Evolutionary conservation across 2,797 vertebrate genomes (phyloP), one percentile per base, ranked within the genome.

Genomic region (Heteromormyrus szaboi): DNA sequence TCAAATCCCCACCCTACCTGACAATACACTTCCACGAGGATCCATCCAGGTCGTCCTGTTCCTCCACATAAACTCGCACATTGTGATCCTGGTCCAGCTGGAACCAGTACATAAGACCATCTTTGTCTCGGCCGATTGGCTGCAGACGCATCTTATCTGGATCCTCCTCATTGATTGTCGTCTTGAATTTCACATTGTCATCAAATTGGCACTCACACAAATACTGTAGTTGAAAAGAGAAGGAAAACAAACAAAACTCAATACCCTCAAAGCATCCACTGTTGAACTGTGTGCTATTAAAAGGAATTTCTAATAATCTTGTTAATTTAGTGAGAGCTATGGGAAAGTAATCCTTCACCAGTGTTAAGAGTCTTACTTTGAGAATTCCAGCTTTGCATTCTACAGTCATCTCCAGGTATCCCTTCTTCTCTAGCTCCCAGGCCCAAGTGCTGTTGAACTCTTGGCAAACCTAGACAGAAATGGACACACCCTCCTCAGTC

Each of bases 141-240:
- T 98, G 99, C 79, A 99, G 95, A 0, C 99, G 97, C 98, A 99
- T 99, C 84, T 97, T 96, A 2, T 99, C 98, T 0, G 97, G 97
- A 89, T 99, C 98, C 90, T 99, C 98, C 91, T 99, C 98, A 0
- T 99, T 99, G 94, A 99, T 97, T 86, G 97, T 96, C 0, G 97
- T 98, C 94, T 99, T 99, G 90, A 99, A 99, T 94, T 99, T 99
- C 0, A 99, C 95, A 92, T 99, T 99, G 92, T 99, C 99, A 89
- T 99, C 99, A 93, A 99, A 99, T 93, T 99, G 99, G 93, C 97
- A 97, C 93, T 99, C 99, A 0, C 98, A 99, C 92, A 99, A 96
- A 93, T 99, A 98, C 99, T 99, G 93, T 3, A 94, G 92, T 81
- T 81, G 76, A 86, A 90, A 91, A 37, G 88, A 11, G 86, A 68